Conservation (phyloP, 2,888 invertebrate species). For the Pristionchus arcanus region DNA sequence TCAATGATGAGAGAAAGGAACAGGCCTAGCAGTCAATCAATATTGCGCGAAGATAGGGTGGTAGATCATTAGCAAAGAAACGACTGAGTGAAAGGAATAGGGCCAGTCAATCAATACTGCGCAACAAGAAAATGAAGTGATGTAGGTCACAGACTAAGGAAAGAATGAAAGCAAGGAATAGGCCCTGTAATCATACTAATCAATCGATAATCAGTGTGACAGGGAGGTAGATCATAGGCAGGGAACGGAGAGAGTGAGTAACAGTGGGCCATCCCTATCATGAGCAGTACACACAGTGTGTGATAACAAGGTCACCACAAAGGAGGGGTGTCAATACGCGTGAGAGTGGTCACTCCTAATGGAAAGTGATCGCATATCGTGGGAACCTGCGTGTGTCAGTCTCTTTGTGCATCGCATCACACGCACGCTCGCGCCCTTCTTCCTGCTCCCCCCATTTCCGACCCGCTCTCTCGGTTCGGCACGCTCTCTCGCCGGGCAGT, state of each 20-base stretch:
- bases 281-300: background rate
- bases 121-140: too few species aligned
- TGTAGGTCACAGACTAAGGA: too few species aligned
- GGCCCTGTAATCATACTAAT: background rate
- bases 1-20: too few species aligned
- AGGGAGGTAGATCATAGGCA: background rate
- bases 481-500: background rate
- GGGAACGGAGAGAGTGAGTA: background rate
- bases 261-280: background rate
- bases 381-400: slow-evolving; percentile 54
- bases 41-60: too few species aligned
- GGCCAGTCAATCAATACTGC: too few species aligned
- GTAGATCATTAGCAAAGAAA: too few species aligned
- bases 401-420: slow-evolving; percentile 52
- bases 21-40: too few species aligned
- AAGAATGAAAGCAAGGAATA: background rate
- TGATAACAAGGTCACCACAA: slow-evolving; percentile 21
- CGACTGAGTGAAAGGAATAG: too few species aligned
- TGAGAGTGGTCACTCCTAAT: background rate
- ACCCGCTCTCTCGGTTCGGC: slow-evolving; percentile 3
- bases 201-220: background rate
- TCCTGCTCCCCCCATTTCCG: slow-evolving; percentile 1
- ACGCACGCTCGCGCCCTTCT: slow-evolving; percentile 12
- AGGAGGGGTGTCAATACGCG: background rate
- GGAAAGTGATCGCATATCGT: slow-evolving; percentile 14